phyloP scores from a whole-genome alignment of 2,888 invertebrate species.

The Helleia helle region DNA sequence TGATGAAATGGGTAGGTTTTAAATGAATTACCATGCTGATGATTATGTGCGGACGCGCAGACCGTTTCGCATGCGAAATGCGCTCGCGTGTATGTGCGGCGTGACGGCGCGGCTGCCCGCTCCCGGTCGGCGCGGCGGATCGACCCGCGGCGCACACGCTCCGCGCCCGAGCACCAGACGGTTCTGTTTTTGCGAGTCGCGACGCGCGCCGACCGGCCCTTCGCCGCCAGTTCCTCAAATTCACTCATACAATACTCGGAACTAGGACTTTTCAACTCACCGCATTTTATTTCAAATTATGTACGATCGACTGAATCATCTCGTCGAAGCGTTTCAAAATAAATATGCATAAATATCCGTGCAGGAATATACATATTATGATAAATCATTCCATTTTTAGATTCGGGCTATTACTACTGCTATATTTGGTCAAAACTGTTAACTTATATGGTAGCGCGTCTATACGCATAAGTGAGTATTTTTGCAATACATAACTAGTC shows the following conservation, averaged over 20 bases:
- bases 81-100: slow-evolving; percentile 14
- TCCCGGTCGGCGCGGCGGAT: slow-evolving; percentile 15
- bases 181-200: slow-evolving; percentile 60
- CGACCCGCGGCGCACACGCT: too few relatives aligned
- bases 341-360: slow-evolving; percentile 9
- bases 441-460: slow-evolving; percentile 1
- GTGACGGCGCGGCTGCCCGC: slow-evolving; percentile 16
- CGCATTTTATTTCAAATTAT: slow-evolving; percentile 19
- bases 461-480: slow-evolving; percentile 7
- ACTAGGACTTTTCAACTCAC: slow-evolving; percentile 47
- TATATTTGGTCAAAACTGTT: neutral
- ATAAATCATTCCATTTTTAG: slow-evolving; percentile 7
- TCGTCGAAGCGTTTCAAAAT: neutral
- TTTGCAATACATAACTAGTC: slow-evolving; percentile 14
- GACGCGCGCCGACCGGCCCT: slow-evolving; percentile 49
- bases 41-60: slow-evolving; percentile 21
- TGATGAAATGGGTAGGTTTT: slow-evolving; percentile 30
- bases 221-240: slow-evolving; percentile 48
- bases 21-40: slow-evolving; percentile 34
- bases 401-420: neutral
- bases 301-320: slow-evolving; percentile 4
- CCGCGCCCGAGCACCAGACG: slow-evolving; percentile 47
- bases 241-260: slow-evolving; percentile 53
- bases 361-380: slow-evolving; percentile 7
- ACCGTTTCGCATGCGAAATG: slow-evolving; percentile 23